These are phyloP conservation scores for Sesia bembeciformis DNA, from an alignment of 2,888 invertebrate genomes.

Conservation along the genomic window DNA sequence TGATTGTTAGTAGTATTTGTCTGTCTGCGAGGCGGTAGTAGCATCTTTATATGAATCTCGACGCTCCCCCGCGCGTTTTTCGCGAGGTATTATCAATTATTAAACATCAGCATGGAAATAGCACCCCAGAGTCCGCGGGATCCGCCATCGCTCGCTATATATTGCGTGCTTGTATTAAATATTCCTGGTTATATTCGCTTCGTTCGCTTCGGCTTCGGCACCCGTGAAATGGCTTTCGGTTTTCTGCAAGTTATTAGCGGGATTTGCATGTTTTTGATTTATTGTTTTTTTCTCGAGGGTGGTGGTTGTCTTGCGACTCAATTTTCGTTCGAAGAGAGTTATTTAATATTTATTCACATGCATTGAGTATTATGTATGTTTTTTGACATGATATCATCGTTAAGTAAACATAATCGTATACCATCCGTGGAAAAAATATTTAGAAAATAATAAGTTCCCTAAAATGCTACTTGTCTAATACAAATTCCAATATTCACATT, in stretches of 20 bases:
- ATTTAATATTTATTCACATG: not conserved
- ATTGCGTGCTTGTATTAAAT: slow-evolving; percentile 67
- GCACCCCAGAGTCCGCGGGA: slow-evolving; percentile 64
- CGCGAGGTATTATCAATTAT: slow-evolving; percentile 75
- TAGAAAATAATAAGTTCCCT: too few relatives aligned
- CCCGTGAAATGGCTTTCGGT: slow-evolving; percentile 71
- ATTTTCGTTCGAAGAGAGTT: not conserved
- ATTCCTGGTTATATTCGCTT: slow-evolving; percentile 50
- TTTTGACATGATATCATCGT: too few relatives aligned
- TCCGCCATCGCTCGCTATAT: slow-evolving; percentile 43
- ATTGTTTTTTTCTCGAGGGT: slow-evolving; percentile 45
- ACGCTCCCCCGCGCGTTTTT: slow-evolving; percentile 59
- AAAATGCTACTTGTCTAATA: too few relatives aligned
- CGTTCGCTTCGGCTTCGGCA: slow-evolving; percentile 21
- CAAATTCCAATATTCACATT: too few relatives aligned
- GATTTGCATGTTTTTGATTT: slow-evolving; percentile 73
- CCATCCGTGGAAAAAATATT: too few relatives aligned
- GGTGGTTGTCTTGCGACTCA: slow-evolving; percentile 4
- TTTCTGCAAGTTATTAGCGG: slow-evolving; percentile 71
- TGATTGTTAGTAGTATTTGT: too few relatives aligned
- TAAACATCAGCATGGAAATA: slow-evolving; percentile 74
- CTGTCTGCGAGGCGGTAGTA: slow-evolving; percentile 15
- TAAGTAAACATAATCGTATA: too few relatives aligned
- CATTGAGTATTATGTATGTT: too few relatives aligned
- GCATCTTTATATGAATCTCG: slow-evolving; percentile 29